Conservation (phyloP, 2,888 invertebrate species). For the Dicycla oo region DNA sequence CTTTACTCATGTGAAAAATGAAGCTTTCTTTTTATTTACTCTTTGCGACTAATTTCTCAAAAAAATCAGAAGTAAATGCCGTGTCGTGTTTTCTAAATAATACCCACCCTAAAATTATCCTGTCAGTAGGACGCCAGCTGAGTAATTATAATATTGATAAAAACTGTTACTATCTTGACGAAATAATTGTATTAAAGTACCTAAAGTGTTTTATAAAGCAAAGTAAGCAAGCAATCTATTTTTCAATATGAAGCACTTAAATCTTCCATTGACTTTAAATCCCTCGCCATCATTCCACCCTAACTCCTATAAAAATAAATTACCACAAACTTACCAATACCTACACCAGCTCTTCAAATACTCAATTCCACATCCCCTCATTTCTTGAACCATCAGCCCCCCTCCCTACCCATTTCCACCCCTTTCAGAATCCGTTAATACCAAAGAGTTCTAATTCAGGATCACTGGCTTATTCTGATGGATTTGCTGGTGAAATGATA, state of each 20-base stretch:
- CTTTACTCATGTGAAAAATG: not conserved
- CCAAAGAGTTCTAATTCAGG: conserved; percentile 60
- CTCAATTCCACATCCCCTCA: conserved; percentile 25
- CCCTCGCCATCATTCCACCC: not conserved
- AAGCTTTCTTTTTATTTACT: not conserved
- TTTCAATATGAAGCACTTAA: not conserved
- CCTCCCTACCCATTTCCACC: not conserved
- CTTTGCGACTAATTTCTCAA: not conserved
- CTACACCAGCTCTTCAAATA: conserved; percentile 28
- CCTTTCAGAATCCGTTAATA: conserved; percentile 50
- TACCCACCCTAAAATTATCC: not conserved
- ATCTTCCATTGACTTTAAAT: conserved; percentile 4
- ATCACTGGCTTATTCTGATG: conserved; percentile 60
- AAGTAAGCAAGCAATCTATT: not conserved
- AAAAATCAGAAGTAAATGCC: no score
- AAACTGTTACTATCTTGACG: not conserved
- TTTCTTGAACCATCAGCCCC: conserved; percentile 34
- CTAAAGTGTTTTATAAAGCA: not conserved
- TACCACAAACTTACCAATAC: conserved; percentile 34
- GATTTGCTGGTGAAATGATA: conserved; percentile 50
- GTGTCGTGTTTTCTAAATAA: no score
- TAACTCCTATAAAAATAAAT: conserved; percentile 37
- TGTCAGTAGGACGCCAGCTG: not conserved
- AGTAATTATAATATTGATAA: no score
- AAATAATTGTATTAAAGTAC: not conserved